A percentile compares a stretch with the other conserved stretches of the same genome.
Evolutionary conservation across 1,140 invertebrate species (phyloP).

Genomic region (Nautilus pompilius): DNA sequence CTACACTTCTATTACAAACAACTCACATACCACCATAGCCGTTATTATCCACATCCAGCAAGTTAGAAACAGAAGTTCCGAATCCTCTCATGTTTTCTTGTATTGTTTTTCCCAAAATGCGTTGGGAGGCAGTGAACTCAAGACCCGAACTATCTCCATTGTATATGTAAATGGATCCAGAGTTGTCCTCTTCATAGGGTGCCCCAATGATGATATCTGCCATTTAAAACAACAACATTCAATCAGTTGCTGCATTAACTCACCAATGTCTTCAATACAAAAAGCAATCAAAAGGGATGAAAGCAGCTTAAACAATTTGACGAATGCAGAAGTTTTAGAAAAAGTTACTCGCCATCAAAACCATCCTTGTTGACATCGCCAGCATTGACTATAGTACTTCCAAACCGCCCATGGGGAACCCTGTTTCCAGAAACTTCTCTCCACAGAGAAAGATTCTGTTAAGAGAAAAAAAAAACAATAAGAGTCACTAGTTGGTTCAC

Average conservation of each 20-base stretch:
- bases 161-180: conserved; percentile 88
- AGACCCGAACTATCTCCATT: conserved; percentile 66
- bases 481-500: no score
- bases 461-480: no score
- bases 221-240: conserved; percentile 23
- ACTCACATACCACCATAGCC: conserved; percentile 23
- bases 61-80: conserved; percentile 19
- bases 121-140: conserved; percentile 13
- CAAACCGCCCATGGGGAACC: conserved; percentile 63
- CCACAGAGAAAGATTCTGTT: no score
- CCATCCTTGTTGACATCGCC: conserved; percentile 93
- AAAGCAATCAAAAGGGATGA: no score
- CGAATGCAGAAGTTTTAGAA: no score
- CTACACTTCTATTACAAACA: no score
- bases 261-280: neutral
- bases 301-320: no score
- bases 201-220: conserved; percentile 91
- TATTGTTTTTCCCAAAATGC: conserved; percentile 1
- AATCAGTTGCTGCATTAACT: neutral
- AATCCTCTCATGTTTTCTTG: conserved; percentile 15
- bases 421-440: conserved; percentile 61
- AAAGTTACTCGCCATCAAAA: conserved; percentile 50
- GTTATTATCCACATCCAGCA: conserved; percentile 23
- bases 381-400: conserved; percentile 76
- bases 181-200: conserved; percentile 81